phyloP scores from a whole-genome alignment of 2,113 vertebrate species.

The Bothrops jararaca region DNA sequence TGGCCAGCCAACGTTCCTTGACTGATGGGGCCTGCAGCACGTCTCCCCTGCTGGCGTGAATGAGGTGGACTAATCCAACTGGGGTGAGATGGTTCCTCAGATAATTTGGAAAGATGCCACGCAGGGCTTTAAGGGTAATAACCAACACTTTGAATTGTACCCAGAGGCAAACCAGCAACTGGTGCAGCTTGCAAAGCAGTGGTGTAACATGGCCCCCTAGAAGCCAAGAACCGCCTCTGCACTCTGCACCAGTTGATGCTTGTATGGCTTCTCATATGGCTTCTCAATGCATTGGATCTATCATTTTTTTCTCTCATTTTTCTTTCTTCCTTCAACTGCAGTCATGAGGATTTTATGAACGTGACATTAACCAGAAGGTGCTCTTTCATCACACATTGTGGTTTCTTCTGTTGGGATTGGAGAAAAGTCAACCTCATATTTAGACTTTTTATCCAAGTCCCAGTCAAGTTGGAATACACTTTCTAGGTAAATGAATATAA shows the following conservation, averaged over 20 bases:
- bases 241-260: background rate
- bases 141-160: background rate
- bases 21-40: background rate
- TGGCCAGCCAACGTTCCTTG: background rate
- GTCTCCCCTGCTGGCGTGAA: background rate
- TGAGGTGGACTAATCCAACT: background rate
- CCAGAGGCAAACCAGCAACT: background rate
- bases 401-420: no score
- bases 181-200: background rate
- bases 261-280: background rate
- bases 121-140: background rate
- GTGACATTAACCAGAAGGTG: background rate
- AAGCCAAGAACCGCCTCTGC: background rate
- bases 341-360: background rate
- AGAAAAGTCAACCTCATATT: background rate
- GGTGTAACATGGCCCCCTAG: background rate
- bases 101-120: background rate
- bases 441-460: background rate
- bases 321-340: background rate
- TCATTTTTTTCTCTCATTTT: background rate
- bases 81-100: background rate
- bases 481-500: background rate
- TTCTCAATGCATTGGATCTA: background rate
- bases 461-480: background rate
- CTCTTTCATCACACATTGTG: background rate